Evolutionary conservation across 1,140 invertebrate genomes (phyloP).

Genomic region (Pogonomyrmex californicus): DNA sequence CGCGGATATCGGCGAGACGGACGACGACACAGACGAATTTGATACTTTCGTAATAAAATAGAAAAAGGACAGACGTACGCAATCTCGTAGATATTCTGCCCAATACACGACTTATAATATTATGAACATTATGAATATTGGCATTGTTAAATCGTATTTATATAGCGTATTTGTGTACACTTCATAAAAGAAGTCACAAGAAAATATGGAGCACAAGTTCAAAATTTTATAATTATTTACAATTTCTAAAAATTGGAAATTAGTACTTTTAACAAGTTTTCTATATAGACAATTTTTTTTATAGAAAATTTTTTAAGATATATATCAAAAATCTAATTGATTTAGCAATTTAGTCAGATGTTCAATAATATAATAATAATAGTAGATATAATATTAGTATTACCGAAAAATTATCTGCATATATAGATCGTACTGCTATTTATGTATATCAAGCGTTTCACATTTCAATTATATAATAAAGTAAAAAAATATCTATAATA

Average conservation of each 20-base stretch:
- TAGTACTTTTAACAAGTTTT: not conserved
- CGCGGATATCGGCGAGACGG: constrained; percentile 70
- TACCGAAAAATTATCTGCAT: not conserved
- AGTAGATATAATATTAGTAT: not conserved
- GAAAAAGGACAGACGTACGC: not conserved
- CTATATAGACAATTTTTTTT: not conserved
- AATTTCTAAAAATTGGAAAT: not conserved
- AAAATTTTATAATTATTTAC: not conserved
- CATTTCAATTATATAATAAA: not conserved
- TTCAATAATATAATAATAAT: not conserved
- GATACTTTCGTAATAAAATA: constrained; percentile 51
- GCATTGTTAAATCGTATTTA: not conserved
- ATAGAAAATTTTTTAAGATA: not conserved
- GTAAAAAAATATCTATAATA: not conserved
- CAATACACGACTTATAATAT: not conserved
- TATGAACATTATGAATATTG: not conserved
- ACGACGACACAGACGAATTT: constrained; percentile 79
- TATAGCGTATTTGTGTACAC: not conserved
- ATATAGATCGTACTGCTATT: not conserved
- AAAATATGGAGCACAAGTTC: not conserved
- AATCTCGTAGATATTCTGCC: not conserved
- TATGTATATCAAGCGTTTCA: not conserved
- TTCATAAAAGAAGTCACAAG: not conserved
- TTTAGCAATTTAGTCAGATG: not conserved
- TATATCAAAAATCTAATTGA: not conserved